Base-by-base conservation (phyloP, 1,140 invertebrate genomes). In the Drosophila cardini region DNA sequence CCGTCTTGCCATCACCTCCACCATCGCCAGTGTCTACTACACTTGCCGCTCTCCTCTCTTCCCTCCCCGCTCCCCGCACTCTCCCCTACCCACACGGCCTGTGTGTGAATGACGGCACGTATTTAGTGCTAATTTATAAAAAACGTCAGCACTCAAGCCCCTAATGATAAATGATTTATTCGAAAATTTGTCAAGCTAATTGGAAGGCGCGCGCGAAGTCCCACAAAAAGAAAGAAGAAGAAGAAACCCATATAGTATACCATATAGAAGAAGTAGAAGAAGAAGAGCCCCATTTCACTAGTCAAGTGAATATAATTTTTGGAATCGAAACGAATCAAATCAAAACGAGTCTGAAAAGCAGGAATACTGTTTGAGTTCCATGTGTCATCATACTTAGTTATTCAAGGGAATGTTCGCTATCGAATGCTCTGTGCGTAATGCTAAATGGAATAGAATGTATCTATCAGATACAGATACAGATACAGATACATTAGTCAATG, bases 121-220 rank as follows among this genome's bases (percentile, higher is more conserved):
- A 61, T 53, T 36, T n/a, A 69, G 71, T 68, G 71, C 71, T 73
- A 73, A 73, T 73, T 73, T 73, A 73, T 61, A 11, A 30, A 68
- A 38, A 61, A 61, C 48, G 71, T 69, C 71, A 69, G 67, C 67
- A 30, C 40, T 30, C 16, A 53, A 57, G 42, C 63, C 48, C 63
- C 48, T 57, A 68, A 76, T 85, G 76, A 84, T 77, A 50, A 70
- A 85, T 85, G 83, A 86, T 82, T 82, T 81, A 86, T 78, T 72
- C 26, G 72, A 45, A 80, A 48, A 77, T 81, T 83, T 62, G 63
- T 83, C 72, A 80, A 40, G 53, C 65, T 67, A 63, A 76, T 53
- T 67, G 71, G 80, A 71, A 77, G 64, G 82, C 76, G 78, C 64
- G 74, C 82, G 71, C 71, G 64, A 73, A 73, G 50, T 46, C 21